Base-by-base conservation (phyloP, 1,140 invertebrate species). In the Eulimnadia texana region DNA sequence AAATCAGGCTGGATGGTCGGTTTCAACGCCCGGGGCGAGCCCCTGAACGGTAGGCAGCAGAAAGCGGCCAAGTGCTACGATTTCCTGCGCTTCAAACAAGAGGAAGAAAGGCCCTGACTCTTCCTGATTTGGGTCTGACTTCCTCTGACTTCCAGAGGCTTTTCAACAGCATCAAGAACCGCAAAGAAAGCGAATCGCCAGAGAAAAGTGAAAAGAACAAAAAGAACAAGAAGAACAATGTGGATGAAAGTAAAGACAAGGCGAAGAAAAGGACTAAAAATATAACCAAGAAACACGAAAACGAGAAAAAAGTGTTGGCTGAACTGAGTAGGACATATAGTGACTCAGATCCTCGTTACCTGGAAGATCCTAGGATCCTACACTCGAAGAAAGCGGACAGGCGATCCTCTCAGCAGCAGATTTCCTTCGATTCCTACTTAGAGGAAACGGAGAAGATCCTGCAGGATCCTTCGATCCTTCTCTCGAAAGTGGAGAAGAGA, bases 1-100 rank as follows among this genome's bases (percentile, higher is more conserved):
- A 42, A 42, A 16, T 42, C 27, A 23, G 55, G 33, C 16, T 57
- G 55, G 55, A 27, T 29, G 24, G 55, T 57, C 13, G 55, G 55
- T 28, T 57, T 57, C 55, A 33, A 25, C 22, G 27, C n/a, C 3
- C 22, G 24, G 25, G 55, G 55, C 19, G 13, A 33, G 28, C 28
- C 55, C 9, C 24, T 57, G 24, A 57, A 57, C 27, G 55, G 55
- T 20, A 22, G 20, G 11, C 16, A 13, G n/a, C 20, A 23, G 27
- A 57, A 28, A 6, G 13, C 25, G 11, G 9, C 10, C 2, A 11
- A 13, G 20, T 57, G 55, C 55, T 57, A 27, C 27, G 55, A 57
- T 27, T 19, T 57, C 27, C 16, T 42, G 33, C 33, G 16, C 6
- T 16, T 6, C 6, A 6, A 42, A 42, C 6, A 42, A 42, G 6